Conservation (phyloP, 2,797 vertebrate genomes). For the Otolemur crassicaudatus region DNA sequence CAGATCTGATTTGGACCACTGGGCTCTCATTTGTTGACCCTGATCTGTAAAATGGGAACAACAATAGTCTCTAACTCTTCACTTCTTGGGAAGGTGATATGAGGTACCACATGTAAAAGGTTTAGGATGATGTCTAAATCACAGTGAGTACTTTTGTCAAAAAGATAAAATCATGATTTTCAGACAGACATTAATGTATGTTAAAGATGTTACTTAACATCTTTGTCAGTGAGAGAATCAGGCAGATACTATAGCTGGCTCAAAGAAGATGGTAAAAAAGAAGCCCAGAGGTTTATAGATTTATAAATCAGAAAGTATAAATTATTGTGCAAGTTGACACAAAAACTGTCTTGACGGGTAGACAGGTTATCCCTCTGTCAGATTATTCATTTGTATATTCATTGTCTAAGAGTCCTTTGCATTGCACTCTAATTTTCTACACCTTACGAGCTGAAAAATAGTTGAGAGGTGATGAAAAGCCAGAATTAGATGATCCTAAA, state of each 20-base stretch:
- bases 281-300: slow-evolving; percentile 32
- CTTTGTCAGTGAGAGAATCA: neutral
- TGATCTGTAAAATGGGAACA: neutral
- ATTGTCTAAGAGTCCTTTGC: slow-evolving; percentile 13
- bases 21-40: neutral
- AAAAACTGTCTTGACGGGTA: neutral
- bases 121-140: neutral
- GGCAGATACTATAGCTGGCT: neutral
- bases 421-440: slow-evolving; percentile 31
- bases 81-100: neutral
- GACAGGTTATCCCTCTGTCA: neutral
- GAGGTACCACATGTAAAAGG: neutral
- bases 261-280: neutral
- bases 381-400: neutral
- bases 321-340: slow-evolving; percentile 37
- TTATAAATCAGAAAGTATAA: slow-evolving; percentile 59
- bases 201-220: slow-evolving; percentile 6
- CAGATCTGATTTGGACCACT: neutral
- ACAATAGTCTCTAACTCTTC: neutral
- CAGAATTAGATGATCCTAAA: neutral
- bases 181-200: neutral
- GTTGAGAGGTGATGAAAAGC: slow-evolving; percentile 14
- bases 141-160: neutral
- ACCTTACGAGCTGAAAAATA: slow-evolving; percentile 28
- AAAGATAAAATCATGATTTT: slow-evolving; percentile 3